A percentile compares a stretch with the other conserved stretches of the same genome.
Conservation (phyloP, 2,888 invertebrate species). For the Drosophila multiciliata region DNA sequence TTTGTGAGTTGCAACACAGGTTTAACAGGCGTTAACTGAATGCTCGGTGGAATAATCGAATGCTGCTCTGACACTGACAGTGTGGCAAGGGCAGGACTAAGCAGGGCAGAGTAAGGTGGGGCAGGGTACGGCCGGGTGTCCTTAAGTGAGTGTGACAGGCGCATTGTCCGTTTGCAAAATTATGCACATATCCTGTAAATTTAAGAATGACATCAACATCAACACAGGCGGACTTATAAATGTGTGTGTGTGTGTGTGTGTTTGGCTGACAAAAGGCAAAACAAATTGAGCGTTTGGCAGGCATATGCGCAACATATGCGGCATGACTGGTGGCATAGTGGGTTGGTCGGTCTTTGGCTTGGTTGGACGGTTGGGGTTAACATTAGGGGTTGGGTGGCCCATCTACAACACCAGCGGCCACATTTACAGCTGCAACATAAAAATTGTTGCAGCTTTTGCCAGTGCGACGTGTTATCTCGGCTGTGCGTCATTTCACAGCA, state of each 20-base stretch:
- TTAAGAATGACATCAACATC: slow-evolving; percentile 70
- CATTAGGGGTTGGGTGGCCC: background rate
- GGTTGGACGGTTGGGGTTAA: slow-evolving; percentile 7
- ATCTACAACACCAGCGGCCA: slow-evolving; percentile 27
- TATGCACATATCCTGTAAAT: slow-evolving; percentile 77
- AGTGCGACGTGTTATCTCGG: slow-evolving; percentile 78
- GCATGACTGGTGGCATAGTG: slow-evolving; percentile 23
- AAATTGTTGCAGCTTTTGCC: slow-evolving; percentile 72
- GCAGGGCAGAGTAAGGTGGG: background rate
- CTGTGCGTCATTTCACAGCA: slow-evolving; percentile 82
- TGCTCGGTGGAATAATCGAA: background rate
- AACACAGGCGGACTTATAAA: background rate
- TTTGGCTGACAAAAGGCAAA: slow-evolving; percentile 68
- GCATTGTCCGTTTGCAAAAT: slow-evolving; percentile 63
- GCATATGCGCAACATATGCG: slow-evolving; percentile 54
- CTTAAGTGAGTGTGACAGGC: slow-evolving; percentile 45
- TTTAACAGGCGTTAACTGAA: background rate
- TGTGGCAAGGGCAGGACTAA: slow-evolving; percentile 1
- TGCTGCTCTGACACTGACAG: background rate
- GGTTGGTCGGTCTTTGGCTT: slow-evolving; percentile 2
- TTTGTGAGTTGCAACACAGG: background rate
- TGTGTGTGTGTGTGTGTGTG: background rate
- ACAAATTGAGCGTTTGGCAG: slow-evolving; percentile 72
- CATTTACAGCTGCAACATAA: slow-evolving; percentile 71
- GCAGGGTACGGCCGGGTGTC: background rate